A percentile compares a stretch with the other conserved stretches of the same genome.
phyloP scores from a whole-genome alignment of 2,113 vertebrate genomes.

The Pitta sordida region DNA sequence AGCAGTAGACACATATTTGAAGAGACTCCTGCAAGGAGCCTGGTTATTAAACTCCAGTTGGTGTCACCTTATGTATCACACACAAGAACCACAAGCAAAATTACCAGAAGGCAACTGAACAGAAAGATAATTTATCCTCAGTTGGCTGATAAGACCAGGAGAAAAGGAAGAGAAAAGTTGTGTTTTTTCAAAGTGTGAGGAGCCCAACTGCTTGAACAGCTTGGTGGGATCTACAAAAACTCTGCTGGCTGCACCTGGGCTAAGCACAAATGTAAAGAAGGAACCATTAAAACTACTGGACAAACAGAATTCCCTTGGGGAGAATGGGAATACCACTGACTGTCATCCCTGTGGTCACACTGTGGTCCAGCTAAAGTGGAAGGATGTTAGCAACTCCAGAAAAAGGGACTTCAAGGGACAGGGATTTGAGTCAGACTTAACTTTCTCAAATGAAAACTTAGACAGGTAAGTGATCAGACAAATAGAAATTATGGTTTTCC shows the following conservation, averaged over 20 bases:
- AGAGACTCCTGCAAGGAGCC: background rate
- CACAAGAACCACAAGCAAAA: background rate
- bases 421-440: background rate
- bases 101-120: background rate
- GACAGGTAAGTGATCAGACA: constrained; percentile 8
- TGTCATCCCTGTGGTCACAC: background rate
- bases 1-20: background rate
- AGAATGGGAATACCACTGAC: background rate
- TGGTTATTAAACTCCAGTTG: background rate
- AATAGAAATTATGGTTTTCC: background rate
- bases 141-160: background rate
- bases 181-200: background rate
- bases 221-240: background rate
- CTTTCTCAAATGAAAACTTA: background rate
- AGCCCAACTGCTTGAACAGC: background rate
- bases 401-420: background rate
- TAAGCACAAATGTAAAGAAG: background rate
- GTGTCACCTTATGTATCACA: background rate
- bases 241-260: background rate
- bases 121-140: background rate
- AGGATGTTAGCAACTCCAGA: background rate
- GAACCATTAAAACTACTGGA: background rate
- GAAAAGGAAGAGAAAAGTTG: background rate
- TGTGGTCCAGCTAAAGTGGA: background rate
- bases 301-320: background rate